phyloP scores from a whole-genome alignment of 2,113 vertebrate species.

The Psophia crepitans region DNA sequence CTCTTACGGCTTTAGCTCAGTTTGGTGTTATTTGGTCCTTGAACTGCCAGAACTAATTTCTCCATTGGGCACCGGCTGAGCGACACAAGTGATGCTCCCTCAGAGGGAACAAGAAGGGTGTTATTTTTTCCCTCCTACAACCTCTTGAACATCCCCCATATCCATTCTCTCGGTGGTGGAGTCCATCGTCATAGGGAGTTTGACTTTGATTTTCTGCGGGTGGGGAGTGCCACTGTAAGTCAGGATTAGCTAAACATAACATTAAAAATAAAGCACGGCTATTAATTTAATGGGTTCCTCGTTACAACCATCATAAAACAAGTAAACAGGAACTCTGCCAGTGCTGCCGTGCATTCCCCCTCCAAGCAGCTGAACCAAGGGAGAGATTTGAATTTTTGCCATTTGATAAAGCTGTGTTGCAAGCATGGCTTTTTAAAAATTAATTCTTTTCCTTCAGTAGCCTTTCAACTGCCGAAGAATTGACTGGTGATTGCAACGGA shows the following conservation, averaged over 20 bases:
- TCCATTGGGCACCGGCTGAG: background rate
- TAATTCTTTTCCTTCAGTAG: constrained; percentile 27
- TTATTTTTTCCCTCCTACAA: background rate
- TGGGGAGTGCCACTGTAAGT: constrained; percentile 45
- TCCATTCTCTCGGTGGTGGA: background rate
- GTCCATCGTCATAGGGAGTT: background rate
- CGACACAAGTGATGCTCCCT: background rate
- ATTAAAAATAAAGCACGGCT: constrained; percentile 70
- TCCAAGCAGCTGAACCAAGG: constrained; percentile 19
- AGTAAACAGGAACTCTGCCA: constrained; percentile 70
- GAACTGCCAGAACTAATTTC: background rate
- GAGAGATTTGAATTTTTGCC: constrained; percentile 39
- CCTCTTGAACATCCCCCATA: background rate
- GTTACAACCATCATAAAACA: constrained; percentile 67
- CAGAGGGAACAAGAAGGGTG: background rate
- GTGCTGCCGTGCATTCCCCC: constrained; percentile 13
- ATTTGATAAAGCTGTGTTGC: background rate
- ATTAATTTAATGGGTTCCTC: constrained; percentile 72
- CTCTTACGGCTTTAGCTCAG: background rate
- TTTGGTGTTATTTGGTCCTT: background rate
- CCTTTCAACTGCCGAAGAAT: constrained; percentile 8
- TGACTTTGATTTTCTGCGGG: constrained; percentile 29
- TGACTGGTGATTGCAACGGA: background rate
- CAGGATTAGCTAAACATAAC: constrained; percentile 68
- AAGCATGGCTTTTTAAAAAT: constrained; percentile 15